Percentiles rank a stretch among this genome's conserved stretches.
Conservation (phyloP, 2,797 vertebrate species). For the Tenualosa ilisha region DNA sequence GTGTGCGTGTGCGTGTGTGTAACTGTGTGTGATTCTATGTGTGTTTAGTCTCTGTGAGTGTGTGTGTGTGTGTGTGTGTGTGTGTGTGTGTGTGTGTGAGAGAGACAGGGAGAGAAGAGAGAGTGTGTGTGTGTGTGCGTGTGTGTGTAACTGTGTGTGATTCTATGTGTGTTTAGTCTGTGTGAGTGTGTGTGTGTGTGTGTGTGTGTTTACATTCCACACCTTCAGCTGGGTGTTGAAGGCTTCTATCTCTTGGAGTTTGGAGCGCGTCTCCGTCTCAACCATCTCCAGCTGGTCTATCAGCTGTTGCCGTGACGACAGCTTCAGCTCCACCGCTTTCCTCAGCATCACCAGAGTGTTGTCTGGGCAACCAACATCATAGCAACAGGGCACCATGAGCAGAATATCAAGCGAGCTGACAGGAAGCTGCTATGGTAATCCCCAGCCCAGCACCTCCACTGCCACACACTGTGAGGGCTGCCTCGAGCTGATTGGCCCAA, state of each 20-base stretch:
- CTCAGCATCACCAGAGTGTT: conserved; percentile 67
- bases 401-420: background rate
- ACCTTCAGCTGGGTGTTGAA: conserved; percentile 99
- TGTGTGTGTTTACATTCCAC: background rate
- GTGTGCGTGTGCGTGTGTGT: too few relatives aligned
- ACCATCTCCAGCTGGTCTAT: conserved; percentile 91
- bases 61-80: too few relatives aligned
- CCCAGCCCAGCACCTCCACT: background rate
- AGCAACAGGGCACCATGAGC: background rate
- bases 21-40: too few relatives aligned
- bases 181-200: background rate
- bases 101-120: too few relatives aligned
- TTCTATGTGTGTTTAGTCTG: too few relatives aligned
- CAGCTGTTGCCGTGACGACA: conserved; percentile 85
- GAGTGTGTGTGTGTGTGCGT: too few relatives aligned
- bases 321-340: conserved; percentile 92
- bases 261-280: conserved; percentile 91
- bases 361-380: conserved; percentile 12
- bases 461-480: too few relatives aligned
- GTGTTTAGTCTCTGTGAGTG: too few relatives aligned
- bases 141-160: background rate
- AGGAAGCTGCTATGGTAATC: background rate
- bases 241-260: conserved; percentile 93
- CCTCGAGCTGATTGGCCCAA: too few relatives aligned
- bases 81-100: too few relatives aligned